Evolutionary conservation across 1,140 invertebrate genomes (phyloP).

Genomic region (Zaprionus africanus): DNA sequence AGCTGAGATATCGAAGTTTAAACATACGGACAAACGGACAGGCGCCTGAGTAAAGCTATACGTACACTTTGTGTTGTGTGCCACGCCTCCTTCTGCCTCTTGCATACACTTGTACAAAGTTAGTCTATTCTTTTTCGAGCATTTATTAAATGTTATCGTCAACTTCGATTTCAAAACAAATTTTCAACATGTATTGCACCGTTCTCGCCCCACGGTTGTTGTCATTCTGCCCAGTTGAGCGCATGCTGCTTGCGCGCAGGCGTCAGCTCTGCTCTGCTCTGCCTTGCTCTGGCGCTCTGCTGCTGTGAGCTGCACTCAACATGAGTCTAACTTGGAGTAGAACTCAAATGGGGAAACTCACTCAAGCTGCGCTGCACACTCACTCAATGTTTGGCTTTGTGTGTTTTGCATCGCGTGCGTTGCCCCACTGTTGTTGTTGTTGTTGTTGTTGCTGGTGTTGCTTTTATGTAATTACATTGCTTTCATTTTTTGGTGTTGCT

Average conservation of each 20-base stretch:
- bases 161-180: not conserved
- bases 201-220: conserved; percentile 19
- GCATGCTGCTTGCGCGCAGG: conserved; percentile 25
- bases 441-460: conserved; percentile 39
- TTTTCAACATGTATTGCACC: not conserved
- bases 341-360: not conserved
- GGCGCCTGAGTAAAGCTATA: too few species aligned
- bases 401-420: conserved; percentile 9
- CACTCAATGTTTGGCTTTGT: conserved; percentile 44
- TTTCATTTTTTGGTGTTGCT: conserved; percentile 16
- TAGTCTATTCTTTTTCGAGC: too few species aligned
- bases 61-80: too few species aligned
- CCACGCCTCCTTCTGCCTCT: too few species aligned
- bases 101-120: too few species aligned
- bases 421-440: not conserved
- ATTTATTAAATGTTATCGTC: too few species aligned
- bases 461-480: conserved; percentile 73
- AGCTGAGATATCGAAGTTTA: too few species aligned
- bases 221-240: conserved; percentile 13
- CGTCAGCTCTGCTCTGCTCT: conserved; percentile 9
- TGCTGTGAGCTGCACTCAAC: conserved; percentile 17
- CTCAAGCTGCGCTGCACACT: not conserved
- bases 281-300: not conserved
- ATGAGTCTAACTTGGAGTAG: not conserved
- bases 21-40: too few species aligned